Base-by-base conservation (phyloP, 2,888 invertebrate species). In the Dorcus parallelipipedus region DNA sequence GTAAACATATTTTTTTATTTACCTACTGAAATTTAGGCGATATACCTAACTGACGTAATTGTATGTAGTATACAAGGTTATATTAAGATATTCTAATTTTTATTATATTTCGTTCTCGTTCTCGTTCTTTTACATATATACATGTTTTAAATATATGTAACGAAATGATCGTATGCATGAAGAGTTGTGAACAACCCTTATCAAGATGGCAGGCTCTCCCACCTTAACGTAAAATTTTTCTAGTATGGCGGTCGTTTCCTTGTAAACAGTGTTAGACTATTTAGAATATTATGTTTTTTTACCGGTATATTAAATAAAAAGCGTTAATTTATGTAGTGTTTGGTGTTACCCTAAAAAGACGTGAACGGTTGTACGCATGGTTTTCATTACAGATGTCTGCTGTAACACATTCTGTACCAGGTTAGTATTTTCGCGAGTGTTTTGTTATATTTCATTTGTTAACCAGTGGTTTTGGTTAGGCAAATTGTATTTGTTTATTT, bases 331-430 rank as follows among this genome's bases (percentile, higher is more conserved):
- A 49, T 42, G 51, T 40, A 14, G 71, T 71, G 73, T 69, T 68
- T 67, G 63, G 67, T 69, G 67, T 57, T 64, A 64, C 62, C 62
- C 51, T 64, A 61, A 66, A 63, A 67, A 66, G 26, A 33, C 26
- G 66, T 60, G 58, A 62, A 62, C 63, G 66, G 61, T 68, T 69
- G 67, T 69, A 75, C 76, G 77, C 73, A 78, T 78, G 78, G 72
- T 77, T 77, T 73, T 66, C 70, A 67, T 71, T 72, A 76, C 79
- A 77, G 77, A 81, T 81, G 81, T 81, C 81, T 79, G 79, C 81
- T 74, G 77, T 80, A 79, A 80, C 81, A 74, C 80, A 81, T 77
- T 76, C 80, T 67, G 76, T 81, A 69, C 75, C 80, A 80, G 80
- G 80, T 80, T 79, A 80, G 80, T 76, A 59, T 60, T 54, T 38